These are phyloP conservation scores for Dusona sp. DNA, from an alignment of 2,888 invertebrate genomes.

Conservation along the genomic window DNA sequence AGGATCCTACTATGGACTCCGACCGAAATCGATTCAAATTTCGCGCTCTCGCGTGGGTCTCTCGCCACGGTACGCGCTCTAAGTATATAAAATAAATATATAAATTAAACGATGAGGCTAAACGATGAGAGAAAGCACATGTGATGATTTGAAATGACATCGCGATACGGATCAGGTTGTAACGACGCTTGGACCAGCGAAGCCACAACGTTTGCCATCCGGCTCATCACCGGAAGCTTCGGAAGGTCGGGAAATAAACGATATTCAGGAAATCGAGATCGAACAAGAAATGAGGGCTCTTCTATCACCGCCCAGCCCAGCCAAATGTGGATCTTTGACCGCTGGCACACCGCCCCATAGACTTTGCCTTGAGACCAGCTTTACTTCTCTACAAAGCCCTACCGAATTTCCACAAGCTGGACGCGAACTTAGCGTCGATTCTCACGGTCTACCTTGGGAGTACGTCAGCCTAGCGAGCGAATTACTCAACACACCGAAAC, in stretches of 20 bases:
- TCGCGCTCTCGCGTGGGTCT: conserved; percentile 43
- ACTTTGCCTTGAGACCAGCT: conserved; percentile 91
- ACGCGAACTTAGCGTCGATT: conserved; percentile 83
- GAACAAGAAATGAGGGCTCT: conserved; percentile 83
- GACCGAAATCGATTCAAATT: conserved; percentile 47
- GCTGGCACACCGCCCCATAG: conserved; percentile 82
- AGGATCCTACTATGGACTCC: conserved; percentile 41
- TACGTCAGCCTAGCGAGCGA: conserved; percentile 84
- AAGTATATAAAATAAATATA: conserved; percentile 21
- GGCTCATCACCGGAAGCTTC: conserved; percentile 80
- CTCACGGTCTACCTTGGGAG: conserved; percentile 85
- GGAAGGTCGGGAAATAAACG: conserved; percentile 76
- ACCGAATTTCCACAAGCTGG: conserved; percentile 81
- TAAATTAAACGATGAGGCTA: conserved; percentile 7
- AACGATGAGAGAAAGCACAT: conserved; percentile 14
- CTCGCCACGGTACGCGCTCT: conserved; percentile 44
- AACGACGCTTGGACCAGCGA: conserved; percentile 92
- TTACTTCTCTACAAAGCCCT: conserved; percentile 89
- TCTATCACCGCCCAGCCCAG: conserved; percentile 86
- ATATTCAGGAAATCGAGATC: conserved; percentile 77
- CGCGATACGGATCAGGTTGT: conserved; percentile 87
- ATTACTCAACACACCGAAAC: conserved; percentile 79
- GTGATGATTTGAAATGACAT: conserved; percentile 46
- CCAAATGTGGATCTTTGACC: conserved; percentile 81
- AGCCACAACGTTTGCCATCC: conserved; percentile 88